Percentiles rank a stretch among this genome's conserved stretches.
Conservation (phyloP, 2,888 invertebrate genomes). For the Melanotus villosus region DNA sequence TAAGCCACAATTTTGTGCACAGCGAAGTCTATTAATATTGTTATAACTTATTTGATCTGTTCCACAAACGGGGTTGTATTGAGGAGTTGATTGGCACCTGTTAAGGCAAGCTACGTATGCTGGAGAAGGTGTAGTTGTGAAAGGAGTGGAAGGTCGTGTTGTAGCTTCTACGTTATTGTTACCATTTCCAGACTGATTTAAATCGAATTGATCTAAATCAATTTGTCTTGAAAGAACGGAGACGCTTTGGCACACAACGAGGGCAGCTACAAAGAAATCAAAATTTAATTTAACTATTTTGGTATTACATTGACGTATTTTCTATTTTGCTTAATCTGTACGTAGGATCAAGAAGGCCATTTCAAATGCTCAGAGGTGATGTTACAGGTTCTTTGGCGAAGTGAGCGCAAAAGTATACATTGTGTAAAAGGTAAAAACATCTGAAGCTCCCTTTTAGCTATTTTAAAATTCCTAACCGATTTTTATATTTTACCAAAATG, state of each 20-base stretch:
- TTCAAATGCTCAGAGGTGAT: too few relatives aligned
- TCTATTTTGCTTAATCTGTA: too few relatives aligned
- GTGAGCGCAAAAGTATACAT: too few relatives aligned
- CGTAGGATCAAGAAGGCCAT: too few relatives aligned
- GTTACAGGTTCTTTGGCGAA: too few relatives aligned
- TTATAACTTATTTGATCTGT: conserved; percentile 8
- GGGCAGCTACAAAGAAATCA: background rate
- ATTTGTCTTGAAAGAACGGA: background rate
- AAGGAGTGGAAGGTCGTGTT: background rate
- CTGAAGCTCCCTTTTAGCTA: too few relatives aligned
- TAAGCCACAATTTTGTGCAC: conserved; percentile 34
- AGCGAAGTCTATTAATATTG: conserved; percentile 21
- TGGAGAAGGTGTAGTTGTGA: conserved; percentile 1
- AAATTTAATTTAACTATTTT: too few relatives aligned
- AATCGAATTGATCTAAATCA: background rate
- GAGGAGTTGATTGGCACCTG: conserved; percentile 3
- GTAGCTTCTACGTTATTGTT: background rate
- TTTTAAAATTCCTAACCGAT: too few relatives aligned
- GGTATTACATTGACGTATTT: too few relatives aligned
- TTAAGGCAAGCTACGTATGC: conserved; percentile 6
- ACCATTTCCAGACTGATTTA: background rate
- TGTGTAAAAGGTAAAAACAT: too few relatives aligned
- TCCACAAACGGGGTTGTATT: conserved; percentile 39
- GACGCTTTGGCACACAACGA: background rate
- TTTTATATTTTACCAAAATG: too few relatives aligned